Evolutionary conservation across 2,888 invertebrate species (phyloP).

Genomic region (Muschampia plurimacula): DNA sequence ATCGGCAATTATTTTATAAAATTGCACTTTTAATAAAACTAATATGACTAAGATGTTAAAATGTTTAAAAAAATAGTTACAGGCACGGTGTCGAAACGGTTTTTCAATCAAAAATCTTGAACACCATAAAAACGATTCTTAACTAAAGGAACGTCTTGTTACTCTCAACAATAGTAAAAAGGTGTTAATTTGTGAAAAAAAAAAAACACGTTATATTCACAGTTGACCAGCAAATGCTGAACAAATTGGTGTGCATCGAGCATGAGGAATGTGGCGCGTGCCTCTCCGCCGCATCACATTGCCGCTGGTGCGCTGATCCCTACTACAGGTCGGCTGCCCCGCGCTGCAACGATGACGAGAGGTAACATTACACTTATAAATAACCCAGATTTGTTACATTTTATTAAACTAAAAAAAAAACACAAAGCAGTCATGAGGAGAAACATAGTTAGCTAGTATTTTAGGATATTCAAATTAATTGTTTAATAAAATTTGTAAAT

Average conservation of each 20-base stretch:
- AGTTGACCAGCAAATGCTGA: constrained; percentile 67
- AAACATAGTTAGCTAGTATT: too few species aligned
- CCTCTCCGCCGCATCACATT: constrained; percentile 73
- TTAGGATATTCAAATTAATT: too few species aligned
- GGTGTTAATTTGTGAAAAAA: constrained; percentile 24
- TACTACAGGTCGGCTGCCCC: constrained; percentile 67
- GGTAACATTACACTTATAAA: constrained; percentile 52
- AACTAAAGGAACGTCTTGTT: not conserved
- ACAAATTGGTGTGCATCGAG: constrained; percentile 75
- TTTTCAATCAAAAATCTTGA: not conserved
- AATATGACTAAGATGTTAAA: not conserved
- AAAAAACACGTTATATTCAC: constrained; percentile 37
- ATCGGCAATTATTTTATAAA: too few species aligned
- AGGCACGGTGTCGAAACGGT: not conserved
- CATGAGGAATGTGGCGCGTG: constrained; percentile 75
- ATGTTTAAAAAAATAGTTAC: not conserved
- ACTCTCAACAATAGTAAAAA: not conserved
- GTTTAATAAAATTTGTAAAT: too few species aligned
- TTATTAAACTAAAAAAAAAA: too few species aligned
- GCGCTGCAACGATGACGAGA: constrained; percentile 75
- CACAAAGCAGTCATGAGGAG: too few species aligned
- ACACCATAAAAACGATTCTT: not conserved
- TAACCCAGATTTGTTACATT: too few species aligned
- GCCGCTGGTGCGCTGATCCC: constrained; percentile 81
- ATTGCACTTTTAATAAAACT: too few species aligned